These are phyloP conservation scores for Drosophila kohkoa DNA, from an alignment of 1,140 invertebrate genomes.

Conservation along the genomic window DNA sequence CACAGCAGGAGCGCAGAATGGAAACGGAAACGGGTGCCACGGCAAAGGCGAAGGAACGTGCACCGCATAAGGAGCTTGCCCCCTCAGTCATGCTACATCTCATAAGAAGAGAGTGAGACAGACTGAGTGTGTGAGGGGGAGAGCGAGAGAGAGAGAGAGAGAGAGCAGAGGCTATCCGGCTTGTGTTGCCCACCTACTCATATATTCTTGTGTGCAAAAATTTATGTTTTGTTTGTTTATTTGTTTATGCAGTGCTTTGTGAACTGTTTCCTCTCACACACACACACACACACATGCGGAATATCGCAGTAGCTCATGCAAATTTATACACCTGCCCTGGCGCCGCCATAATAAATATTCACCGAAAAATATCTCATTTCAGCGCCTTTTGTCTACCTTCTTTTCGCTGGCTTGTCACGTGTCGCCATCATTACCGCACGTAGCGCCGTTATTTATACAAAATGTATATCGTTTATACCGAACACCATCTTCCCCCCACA, in stretches of 20 bases:
- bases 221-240: slow-evolving; percentile 82
- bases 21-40: slow-evolving; percentile 38
- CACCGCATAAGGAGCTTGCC: slow-evolving; percentile 52
- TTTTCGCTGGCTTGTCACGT: slow-evolving; percentile 70
- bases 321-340: slow-evolving; percentile 76
- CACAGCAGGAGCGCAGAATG: slow-evolving; percentile 26
- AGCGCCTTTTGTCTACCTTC: slow-evolving; percentile 74
- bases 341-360: slow-evolving; percentile 78
- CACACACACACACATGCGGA: slow-evolving; percentile 18
- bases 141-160: background rate
- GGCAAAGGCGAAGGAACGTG: slow-evolving; percentile 54
- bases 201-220: slow-evolving; percentile 56
- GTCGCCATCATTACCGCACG: slow-evolving; percentile 81
- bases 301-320: slow-evolving; percentile 65
- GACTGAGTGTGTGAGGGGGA: background rate
- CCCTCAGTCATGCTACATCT: background rate
- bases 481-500: slow-evolving; percentile 21
- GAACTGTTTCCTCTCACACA: slow-evolving; percentile 42
- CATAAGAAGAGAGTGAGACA: background rate
- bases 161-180: slow-evolving; percentile 1
- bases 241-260: slow-evolving; percentile 78
- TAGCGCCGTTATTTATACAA: slow-evolving; percentile 78
- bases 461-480: slow-evolving; percentile 77
- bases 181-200: slow-evolving; percentile 16
- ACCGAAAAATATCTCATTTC: slow-evolving; percentile 78